Percentiles rank a stretch among this genome's conserved stretches.
Evolutionary conservation across 2,888 invertebrate species (phyloP).

Genomic region (Aleiodes leptofemur): DNA sequence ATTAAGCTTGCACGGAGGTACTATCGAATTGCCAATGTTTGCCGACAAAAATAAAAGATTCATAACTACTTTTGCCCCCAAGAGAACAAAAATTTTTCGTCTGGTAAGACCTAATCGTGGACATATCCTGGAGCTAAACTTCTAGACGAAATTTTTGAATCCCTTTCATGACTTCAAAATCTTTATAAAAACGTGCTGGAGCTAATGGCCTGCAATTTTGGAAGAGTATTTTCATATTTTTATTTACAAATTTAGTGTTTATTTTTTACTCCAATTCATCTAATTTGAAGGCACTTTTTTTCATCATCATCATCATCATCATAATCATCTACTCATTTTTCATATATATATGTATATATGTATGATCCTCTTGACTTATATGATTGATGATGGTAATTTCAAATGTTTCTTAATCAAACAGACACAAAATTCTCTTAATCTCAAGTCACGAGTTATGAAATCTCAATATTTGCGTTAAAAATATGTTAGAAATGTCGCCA

Average conservation of each 20-base stretch:
- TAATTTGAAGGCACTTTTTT: not conserved
- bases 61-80: constrained; percentile 10
- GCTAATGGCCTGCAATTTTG: constrained; percentile 23
- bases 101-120: constrained; percentile 1
- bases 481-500: too few species aligned
- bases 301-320: too few species aligned
- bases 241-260: constrained; percentile 4
- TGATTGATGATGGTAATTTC: constrained; percentile 19
- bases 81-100: constrained; percentile 10
- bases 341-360: not conserved
- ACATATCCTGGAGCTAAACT: constrained; percentile 21
- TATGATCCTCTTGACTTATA: not conserved
- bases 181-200: constrained; percentile 12
- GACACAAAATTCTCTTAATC: too few species aligned
- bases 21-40: constrained; percentile 27
- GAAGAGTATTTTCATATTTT: not conserved
- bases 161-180: not conserved
- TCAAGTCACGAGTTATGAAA: too few species aligned
- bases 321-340: not conserved
- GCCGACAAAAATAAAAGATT: constrained; percentile 40
- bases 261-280: too few species aligned
- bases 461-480: too few species aligned
- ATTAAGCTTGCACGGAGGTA: constrained; percentile 35
- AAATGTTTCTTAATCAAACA: constrained; percentile 19
- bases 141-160: not conserved